These are phyloP conservation scores for Tachypleus tridentatus DNA, from an alignment of 1,140 invertebrate genomes.

Conservation along the genomic window DNA sequence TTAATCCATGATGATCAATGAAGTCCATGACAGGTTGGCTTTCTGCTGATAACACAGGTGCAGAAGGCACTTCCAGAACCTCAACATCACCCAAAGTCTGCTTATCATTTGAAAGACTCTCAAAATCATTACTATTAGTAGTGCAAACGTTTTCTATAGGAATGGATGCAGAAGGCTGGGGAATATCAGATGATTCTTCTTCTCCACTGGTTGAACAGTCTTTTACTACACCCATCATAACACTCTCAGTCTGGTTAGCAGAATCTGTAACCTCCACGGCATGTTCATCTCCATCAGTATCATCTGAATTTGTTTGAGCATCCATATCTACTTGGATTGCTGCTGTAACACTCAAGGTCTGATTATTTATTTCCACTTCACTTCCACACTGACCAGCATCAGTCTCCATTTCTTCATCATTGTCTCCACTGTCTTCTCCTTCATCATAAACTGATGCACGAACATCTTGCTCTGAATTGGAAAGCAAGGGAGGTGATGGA, in stretches of 20 bases:
- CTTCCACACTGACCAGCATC: background rate
- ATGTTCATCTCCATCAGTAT: constrained; percentile 14
- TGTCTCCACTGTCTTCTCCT: constrained; percentile 16
- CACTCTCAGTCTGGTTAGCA: constrained; percentile 16
- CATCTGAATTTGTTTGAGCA: constrained; percentile 18
- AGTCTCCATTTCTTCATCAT: constrained; percentile 12
- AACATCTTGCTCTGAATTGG: constrained; percentile 6
- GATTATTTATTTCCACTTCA: no score
- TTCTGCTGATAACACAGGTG: constrained; percentile 17
- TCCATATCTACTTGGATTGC: constrained; percentile 21
- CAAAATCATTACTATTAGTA: no score
- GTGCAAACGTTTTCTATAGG: no score
- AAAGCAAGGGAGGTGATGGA: constrained; percentile 20
- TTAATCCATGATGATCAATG: constrained; percentile 45
- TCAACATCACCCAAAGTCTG: no score
- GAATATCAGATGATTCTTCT: no score
- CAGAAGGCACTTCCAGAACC: no score
- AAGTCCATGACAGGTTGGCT: constrained; percentile 23
- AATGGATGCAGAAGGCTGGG: no score
- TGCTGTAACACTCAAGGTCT: constrained; percentile 9
- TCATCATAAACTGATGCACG: constrained; percentile 6
- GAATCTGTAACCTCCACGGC: constrained; percentile 18
- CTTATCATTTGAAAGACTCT: no score
- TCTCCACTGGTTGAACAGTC: no score
- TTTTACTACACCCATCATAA: no score